Conservation (phyloP, 2,113 vertebrate genomes). For the Mobula birostris region DNA sequence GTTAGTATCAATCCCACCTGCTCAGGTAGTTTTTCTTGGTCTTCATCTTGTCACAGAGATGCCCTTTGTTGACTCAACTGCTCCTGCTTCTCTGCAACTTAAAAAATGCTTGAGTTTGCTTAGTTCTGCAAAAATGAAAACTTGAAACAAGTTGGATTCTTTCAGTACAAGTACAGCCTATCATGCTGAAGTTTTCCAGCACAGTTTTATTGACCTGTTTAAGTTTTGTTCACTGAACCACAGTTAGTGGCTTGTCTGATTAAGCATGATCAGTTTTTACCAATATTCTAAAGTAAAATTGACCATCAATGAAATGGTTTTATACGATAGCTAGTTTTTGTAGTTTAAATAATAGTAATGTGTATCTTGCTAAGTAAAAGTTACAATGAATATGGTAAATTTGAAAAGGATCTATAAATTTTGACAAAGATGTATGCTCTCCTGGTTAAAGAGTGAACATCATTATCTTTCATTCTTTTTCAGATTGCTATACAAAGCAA, state of each 20-base stretch:
- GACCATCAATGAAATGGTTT: neutral
- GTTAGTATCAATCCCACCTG: too few relatives aligned
- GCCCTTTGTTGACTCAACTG: too few relatives aligned
- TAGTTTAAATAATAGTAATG: neutral
- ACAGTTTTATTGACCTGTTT: neutral
- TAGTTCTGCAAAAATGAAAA: too few relatives aligned
- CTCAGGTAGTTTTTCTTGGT: too few relatives aligned
- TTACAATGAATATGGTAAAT: neutral
- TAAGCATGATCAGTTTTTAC: neutral
- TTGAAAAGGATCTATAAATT: neutral
- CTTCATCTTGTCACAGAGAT: too few relatives aligned
- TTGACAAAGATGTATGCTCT: neutral
- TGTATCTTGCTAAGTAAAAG: neutral
- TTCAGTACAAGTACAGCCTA: too few relatives aligned
- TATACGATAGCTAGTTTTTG: neutral
- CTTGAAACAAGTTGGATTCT: too few relatives aligned
- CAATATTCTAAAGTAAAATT: neutral
- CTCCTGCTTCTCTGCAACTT: too few relatives aligned
- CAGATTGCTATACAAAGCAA: conserved; percentile 93
- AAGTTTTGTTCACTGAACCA: neutral
- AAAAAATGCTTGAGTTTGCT: too few relatives aligned
- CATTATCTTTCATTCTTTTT: conserved; percentile 40
- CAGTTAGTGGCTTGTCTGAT: neutral
- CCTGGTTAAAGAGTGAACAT: neutral
- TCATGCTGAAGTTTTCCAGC: too few relatives aligned